A percentile compares a stretch with the other conserved stretches of the same genome.
These are phyloP conservation scores for Amblyjoppa fuscipennis DNA, from an alignment of 2,888 invertebrate genomes.

Conservation along the genomic window DNA sequence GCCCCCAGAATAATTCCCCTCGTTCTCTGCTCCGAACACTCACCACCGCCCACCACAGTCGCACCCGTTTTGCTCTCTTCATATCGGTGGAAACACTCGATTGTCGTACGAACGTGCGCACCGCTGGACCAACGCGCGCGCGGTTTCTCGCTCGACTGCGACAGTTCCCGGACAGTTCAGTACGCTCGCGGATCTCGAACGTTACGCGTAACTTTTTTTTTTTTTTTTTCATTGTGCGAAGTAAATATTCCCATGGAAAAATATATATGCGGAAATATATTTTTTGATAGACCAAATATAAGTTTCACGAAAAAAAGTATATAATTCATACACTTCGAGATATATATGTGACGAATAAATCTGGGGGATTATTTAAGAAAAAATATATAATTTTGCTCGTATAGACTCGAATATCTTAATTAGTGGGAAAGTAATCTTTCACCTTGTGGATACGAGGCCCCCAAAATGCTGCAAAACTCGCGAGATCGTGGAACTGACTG, in stretches of 20 bases:
- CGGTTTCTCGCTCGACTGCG: constrained; percentile 31
- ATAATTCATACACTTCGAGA: too few relatives aligned
- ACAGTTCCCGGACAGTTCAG: constrained; percentile 51
- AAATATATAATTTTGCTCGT: too few relatives aligned
- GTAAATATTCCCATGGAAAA: too few relatives aligned
- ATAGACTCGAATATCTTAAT: not conserved
- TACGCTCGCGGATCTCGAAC: constrained; percentile 58
- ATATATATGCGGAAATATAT: too few relatives aligned
- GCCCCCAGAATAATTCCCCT: constrained; percentile 25
- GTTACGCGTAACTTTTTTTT: constrained; percentile 31
- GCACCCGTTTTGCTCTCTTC: constrained; percentile 15
- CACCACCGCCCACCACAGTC: constrained; percentile 23
- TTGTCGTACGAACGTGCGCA: constrained; percentile 43
- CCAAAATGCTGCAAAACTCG: constrained; percentile 14
- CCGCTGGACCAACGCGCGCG: not conserved
- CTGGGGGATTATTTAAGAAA: too few relatives aligned
- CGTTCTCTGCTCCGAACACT: not conserved
- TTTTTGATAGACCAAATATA: too few relatives aligned
- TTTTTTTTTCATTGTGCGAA: not conserved
- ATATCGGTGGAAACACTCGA: constrained; percentile 53
- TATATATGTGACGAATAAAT: too few relatives aligned
- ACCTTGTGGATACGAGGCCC: not conserved
- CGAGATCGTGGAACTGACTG: not conserved
- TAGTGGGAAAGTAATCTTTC: not conserved
- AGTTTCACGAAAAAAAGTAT: too few relatives aligned